phyloP scores from a whole-genome alignment of 2,113 vertebrate genomes.

The Oreotrochilus melanogaster region DNA sequence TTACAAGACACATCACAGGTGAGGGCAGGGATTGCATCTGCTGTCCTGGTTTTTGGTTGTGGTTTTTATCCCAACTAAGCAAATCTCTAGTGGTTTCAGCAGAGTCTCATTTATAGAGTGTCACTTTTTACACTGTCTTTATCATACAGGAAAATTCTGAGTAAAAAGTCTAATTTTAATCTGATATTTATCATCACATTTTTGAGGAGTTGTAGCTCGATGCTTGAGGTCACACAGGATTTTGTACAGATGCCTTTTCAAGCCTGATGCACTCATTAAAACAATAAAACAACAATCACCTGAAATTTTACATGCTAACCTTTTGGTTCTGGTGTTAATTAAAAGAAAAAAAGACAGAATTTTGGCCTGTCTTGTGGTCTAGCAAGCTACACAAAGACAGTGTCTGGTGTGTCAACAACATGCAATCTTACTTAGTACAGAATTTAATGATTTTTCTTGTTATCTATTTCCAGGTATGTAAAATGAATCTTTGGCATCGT shows the following conservation, averaged over 20 bases:
- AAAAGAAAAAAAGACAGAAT: neutral
- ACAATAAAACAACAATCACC: neutral
- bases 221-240: neutral
- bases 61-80: neutral
- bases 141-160: neutral
- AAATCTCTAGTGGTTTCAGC: neutral
- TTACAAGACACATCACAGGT: neutral
- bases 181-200: neutral
- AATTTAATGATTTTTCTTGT: neutral
- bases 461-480: slow-evolving; percentile 75
- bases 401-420: neutral
- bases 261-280: neutral
- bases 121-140: neutral
- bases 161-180: neutral
- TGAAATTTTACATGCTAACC: neutral
- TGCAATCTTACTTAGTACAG: neutral
- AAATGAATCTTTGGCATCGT: neutral
- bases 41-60: neutral
- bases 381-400: neutral
- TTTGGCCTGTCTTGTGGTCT: neutral
- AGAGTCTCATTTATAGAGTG: neutral
- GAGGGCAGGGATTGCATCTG: neutral
- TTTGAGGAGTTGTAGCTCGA: neutral
- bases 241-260: neutral
- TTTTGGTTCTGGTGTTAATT: neutral